Evolutionary conservation across 2,888 invertebrate genomes (phyloP), one percentile per base, ranked within the genome.

Genomic region (Nycteola revayana): DNA sequence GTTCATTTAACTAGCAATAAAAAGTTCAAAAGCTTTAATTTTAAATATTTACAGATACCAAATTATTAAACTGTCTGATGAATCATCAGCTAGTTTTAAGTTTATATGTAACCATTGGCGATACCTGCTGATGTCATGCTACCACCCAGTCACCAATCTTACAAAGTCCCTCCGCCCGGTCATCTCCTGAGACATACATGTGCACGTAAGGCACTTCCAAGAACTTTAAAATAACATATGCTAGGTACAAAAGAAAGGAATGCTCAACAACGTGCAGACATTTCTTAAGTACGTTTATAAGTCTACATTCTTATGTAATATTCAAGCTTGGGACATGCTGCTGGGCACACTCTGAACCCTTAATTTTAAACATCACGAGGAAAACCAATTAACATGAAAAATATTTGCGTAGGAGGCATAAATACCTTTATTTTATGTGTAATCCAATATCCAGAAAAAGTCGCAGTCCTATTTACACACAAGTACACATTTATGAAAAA

Each of bases 361-460:
- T 32, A 37, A 45, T 52, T 40, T 31, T 25, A 39, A 49, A 53
- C 55, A 58, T 40, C 46, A 49, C 36, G 45, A 40, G 50, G 44
- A 59, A 58, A 52, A 40, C 33, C 43, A 59, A 61, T 49, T 67
- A 69, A 66, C 68, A 62, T 63, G 21, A n/a, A 5, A 21, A 7
- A 21, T n/a, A n/a, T 21, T 21, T 21, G 76, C 76, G 76, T 80
- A 83, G 80, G 79, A 78, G 74, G 80, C 64, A 58, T 74, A 85
- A 86, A 86, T 87, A 87, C 87, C 88, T 87, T 78, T 73, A 74
- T 75, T 83, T 81, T 78, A 77, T 73, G 77, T 87, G 88, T 87
- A 87, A 87, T 88, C 88, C 87, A 88, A 88, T 88, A 87, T 85
- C 83, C 79, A 79, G 75, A 78, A 80, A 82, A 81, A 81, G 79